Percentiles rank a stretch among this genome's conserved stretches.
Conservation (phyloP, 2,888 invertebrate species). For the Artemia sinica region DNA sequence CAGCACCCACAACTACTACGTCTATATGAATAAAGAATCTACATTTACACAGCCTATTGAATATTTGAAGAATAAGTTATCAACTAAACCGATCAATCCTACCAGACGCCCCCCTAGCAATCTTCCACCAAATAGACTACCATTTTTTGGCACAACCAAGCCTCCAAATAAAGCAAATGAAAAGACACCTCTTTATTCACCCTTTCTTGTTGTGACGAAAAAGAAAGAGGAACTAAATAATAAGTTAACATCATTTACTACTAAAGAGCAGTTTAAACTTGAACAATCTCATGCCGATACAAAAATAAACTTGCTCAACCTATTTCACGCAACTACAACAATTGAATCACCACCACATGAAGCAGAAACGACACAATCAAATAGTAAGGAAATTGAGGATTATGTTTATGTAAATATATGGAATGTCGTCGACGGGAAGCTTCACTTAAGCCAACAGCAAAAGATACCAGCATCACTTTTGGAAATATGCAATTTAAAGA, state of each 20-base stretch:
- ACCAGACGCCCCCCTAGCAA: background rate
- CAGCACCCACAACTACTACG: background rate
- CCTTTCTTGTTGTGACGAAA: background rate
- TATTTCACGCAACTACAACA: background rate
- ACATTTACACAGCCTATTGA: background rate
- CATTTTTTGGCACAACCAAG: background rate
- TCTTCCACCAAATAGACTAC: background rate
- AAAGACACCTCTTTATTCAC: background rate
- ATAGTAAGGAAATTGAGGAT: background rate
- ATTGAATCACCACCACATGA: background rate
- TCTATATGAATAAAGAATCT: background rate
- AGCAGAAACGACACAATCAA: background rate
- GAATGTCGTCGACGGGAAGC: conserved; percentile 20
- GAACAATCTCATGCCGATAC: background rate
- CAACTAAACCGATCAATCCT: background rate
- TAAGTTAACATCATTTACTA: background rate
- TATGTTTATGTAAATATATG: conserved; percentile 21
- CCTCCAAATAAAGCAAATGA: background rate
- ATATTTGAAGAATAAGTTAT: background rate
- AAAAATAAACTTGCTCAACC: background rate
- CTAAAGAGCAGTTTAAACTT: conserved; percentile 5
- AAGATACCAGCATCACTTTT: conserved; percentile 19
- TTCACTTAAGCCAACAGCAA: conserved; percentile 20
- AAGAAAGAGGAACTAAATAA: background rate
- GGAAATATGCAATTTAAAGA: conserved; percentile 18